Base-by-base conservation (phyloP, 2,888 invertebrate species). In the Lobophora halterata region DNA sequence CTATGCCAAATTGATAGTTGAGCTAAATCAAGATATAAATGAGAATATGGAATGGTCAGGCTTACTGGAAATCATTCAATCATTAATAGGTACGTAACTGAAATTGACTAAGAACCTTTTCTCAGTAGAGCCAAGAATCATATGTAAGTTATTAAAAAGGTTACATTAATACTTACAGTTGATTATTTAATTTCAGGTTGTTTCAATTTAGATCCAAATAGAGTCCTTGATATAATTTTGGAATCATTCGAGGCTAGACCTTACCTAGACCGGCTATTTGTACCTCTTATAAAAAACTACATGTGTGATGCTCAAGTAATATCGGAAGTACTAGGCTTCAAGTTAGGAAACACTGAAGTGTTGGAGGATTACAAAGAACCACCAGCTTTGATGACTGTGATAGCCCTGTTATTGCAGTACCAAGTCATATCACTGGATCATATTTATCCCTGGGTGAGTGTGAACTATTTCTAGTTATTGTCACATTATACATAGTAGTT, bases 161-260 rank as follows among this genome's bases (percentile, higher is more conserved):
- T n/a, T n/a, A n/a, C n/a, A n/a, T n/a, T n/a, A n/a, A n/a, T n/a
- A n/a, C n/a, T n/a, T n/a, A n/a, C n/a, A n/a, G n/a, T n/a, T n/a
- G n/a, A 10, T 2, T 36, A 34, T 23, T 31, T 44, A 39, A 36
- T 88, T 88, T 25, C 74, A 96, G 98, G 99, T 65, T 98, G 98
- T 78, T 99, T 99, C 76, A 99, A 99, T 87, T 90, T 99, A 72
- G 99, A 99, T 83, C 99, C 99, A 2, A 99, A 99, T 79, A 90
- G 99, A 66, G 98, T 98, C 6, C 86, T 99, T 51, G 99, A 99
- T 72, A 93, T 99, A 47, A 95, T 99, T 56, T 87, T 99, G 59
- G 99, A 99, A 79, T 95, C 97, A 13, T 98, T 99, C 88, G 99
- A 99, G 74, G 93, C 93, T 52, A 91, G 95, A 35, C 93, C 95